Evolutionary conservation across 2,888 invertebrate species (phyloP).

Genomic region (Magallana nippona): DNA sequence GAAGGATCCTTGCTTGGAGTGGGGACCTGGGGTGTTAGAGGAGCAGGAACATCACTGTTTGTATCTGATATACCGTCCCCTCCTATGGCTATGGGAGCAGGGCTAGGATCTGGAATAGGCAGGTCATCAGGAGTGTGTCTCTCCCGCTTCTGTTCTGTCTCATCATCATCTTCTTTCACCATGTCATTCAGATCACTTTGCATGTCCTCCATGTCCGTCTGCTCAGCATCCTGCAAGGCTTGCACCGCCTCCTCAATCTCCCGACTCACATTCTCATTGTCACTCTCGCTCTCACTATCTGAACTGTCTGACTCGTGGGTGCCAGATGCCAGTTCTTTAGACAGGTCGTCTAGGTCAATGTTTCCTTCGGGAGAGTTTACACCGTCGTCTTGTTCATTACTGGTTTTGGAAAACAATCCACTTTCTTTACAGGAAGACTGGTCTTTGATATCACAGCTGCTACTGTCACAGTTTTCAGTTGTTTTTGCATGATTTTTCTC

Average conservation of each 20-base stretch:
- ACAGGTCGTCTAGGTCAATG: slow-evolving; percentile 39
- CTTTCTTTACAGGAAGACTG: slow-evolving; percentile 13
- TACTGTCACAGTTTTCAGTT: slow-evolving; percentile 28
- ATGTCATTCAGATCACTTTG: slow-evolving; percentile 55
- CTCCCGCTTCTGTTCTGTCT: slow-evolving; percentile 63
- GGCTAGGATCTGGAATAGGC: slow-evolving; percentile 64
- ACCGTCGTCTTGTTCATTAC: slow-evolving; percentile 13
- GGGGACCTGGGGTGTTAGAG: slow-evolving; percentile 69
- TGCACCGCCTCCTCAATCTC: slow-evolving; percentile 57
- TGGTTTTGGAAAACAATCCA: slow-evolving; percentile 7
- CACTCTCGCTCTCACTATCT: slow-evolving; percentile 51
- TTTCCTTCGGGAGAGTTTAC: neutral
- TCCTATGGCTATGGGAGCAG: slow-evolving; percentile 62
- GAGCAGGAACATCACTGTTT: slow-evolving; percentile 68
- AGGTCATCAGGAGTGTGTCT: slow-evolving; percentile 60
- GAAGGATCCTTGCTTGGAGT: slow-evolving; percentile 61
- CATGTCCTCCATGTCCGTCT: slow-evolving; percentile 46
- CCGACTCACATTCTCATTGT: slow-evolving; percentile 60
- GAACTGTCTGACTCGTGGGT: slow-evolving; percentile 41
- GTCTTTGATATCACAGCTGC: slow-evolving; percentile 37
- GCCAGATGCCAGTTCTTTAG: slow-evolving; percentile 38
- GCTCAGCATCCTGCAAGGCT: slow-evolving; percentile 49
- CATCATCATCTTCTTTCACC: slow-evolving; percentile 59
- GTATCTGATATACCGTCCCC: slow-evolving; percentile 65
- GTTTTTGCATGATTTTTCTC: slow-evolving; percentile 34